phyloP scores from a whole-genome alignment of 2,797 vertebrate species.

The Picus viridis region DNA sequence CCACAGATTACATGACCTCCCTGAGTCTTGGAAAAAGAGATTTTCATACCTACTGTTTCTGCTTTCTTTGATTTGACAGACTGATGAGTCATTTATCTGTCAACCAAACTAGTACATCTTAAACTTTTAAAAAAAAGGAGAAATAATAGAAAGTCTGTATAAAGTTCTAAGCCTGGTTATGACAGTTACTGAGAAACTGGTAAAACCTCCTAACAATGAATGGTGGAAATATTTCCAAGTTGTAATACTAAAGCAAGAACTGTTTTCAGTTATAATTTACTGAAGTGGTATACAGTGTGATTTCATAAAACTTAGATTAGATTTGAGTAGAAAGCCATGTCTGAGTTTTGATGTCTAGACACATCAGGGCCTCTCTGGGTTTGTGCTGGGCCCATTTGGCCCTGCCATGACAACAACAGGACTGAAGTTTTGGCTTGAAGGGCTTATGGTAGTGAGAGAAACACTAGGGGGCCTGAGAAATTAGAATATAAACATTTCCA shows the following conservation, averaged over 20 bases:
- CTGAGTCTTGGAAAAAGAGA: not conserved
- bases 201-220: not conserved
- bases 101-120: not conserved
- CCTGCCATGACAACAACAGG: not conserved
- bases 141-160: not conserved
- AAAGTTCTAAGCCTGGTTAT: not conserved
- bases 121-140: not conserved
- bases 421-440: not conserved
- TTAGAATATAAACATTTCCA: not conserved
- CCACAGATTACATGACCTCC: not conserved
- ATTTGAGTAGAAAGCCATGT: not conserved
- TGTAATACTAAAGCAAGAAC: not conserved
- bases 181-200: not conserved
- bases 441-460: not conserved
- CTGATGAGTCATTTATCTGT: constrained; percentile 36
- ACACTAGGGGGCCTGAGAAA: not conserved
- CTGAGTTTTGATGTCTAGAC: not conserved
- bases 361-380: too few species aligned
- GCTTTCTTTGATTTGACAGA: not conserved
- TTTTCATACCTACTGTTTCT: constrained; percentile 30
- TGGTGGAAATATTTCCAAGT: not conserved
- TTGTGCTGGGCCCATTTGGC: too few species aligned
- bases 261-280: not conserved
- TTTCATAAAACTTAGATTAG: not conserved
- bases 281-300: not conserved